A percentile compares a stretch with the other conserved stretches of the same genome.
These are phyloP conservation scores for Drosophila robusta DNA, from an alignment of 2,888 invertebrate genomes.

Conservation along the genomic window DNA sequence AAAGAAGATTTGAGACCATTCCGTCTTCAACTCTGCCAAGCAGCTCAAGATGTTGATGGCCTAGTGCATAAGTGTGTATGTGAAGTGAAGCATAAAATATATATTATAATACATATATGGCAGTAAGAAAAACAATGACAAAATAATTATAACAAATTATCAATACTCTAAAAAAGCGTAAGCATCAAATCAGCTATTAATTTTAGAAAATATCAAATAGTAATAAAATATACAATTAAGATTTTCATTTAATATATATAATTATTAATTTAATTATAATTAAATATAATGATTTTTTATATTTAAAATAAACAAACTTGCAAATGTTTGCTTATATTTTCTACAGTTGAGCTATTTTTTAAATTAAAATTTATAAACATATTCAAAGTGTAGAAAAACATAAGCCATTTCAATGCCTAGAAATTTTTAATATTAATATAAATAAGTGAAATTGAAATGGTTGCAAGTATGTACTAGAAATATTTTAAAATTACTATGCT, in stretches of 20 bases:
- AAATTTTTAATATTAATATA: no score
- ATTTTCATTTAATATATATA: neutral
- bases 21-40: slow-evolving; percentile 29
- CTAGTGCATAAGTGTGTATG: slow-evolving; percentile 4
- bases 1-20: slow-evolving; percentile 55
- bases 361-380: no score
- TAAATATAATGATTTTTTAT: no score
- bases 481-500: no score
- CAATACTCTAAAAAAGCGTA: slow-evolving; percentile 25
- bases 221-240: neutral
- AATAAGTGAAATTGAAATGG: no score
- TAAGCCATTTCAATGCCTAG: no score
- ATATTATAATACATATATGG: slow-evolving; percentile 49
- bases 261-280: no score
- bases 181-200: neutral
- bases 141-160: neutral
- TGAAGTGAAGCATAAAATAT: slow-evolving; percentile 72
- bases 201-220: neutral
- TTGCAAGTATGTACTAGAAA: no score
- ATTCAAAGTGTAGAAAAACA: no score
- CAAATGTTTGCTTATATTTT: no score
- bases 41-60: slow-evolving; percentile 56
- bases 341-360: no score
- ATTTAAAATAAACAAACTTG: no score
- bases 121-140: slow-evolving; percentile 11